phyloP scores from a whole-genome alignment of 2,113 vertebrate genomes.

The Oryzias woworae region DNA sequence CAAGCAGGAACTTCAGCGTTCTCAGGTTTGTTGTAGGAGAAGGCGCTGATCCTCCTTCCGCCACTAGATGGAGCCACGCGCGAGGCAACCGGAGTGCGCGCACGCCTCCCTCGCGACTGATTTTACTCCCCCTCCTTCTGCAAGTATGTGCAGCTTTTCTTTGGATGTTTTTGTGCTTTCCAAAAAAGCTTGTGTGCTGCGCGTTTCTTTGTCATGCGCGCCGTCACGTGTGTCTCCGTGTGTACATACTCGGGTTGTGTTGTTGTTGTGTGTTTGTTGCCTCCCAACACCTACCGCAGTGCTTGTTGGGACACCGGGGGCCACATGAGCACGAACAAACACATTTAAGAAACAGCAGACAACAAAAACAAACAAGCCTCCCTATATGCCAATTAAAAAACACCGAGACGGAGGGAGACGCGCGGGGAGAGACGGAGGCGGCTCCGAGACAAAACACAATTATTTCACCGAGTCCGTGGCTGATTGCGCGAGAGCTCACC shows the following conservation, averaged over 20 bases:
- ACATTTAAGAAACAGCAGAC: conserved; percentile 69
- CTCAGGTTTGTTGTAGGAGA: too few species aligned
- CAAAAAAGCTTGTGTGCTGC: conserved; percentile 26
- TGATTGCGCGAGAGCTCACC: conserved; percentile 12
- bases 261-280: conserved; percentile 44
- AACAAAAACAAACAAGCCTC: conserved; percentile 75
- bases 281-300: conserved; percentile 69
- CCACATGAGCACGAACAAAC: conserved; percentile 69
- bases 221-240: conserved; percentile 29
- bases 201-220: conserved; percentile 40
- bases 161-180: conserved; percentile 29
- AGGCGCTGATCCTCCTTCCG: too few species aligned
- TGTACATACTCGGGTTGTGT: conserved; percentile 29
- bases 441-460: conserved; percentile 43
- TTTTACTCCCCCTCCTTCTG: background rate
- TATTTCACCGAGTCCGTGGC: conserved; percentile 33
- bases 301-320: conserved; percentile 71
- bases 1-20: too few species aligned
- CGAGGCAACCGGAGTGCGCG: too few species aligned
- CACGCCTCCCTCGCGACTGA: too few species aligned
- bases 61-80: too few species aligned
- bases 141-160: conserved; percentile 19
- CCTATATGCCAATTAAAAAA: conserved; percentile 72
- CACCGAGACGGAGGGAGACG: conserved; percentile 6
- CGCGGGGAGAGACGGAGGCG: conserved; percentile 6